Percentiles rank a stretch among this genome's conserved stretches.
phyloP scores from a whole-genome alignment of 2,888 invertebrate species.

The Athalia cordata region DNA sequence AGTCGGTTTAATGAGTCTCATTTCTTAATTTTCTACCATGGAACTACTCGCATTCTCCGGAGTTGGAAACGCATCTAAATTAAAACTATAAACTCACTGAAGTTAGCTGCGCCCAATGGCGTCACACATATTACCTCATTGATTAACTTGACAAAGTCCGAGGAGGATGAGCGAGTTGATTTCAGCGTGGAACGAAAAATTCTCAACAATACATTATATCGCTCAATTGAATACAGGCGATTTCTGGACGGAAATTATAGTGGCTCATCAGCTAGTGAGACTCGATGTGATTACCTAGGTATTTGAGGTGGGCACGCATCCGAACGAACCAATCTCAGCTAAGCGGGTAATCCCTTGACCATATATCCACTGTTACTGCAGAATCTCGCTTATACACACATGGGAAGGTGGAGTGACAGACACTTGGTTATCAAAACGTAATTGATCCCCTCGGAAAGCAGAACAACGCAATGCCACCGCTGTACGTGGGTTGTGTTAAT shows the following conservation, averaged over 20 bases:
- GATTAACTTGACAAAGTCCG: neutral
- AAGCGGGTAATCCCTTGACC: constrained; percentile 20
- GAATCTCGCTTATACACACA: constrained; percentile 2
- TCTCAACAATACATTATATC: neutral
- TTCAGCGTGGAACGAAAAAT: neutral
- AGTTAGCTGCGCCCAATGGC: neutral
- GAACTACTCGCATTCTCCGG: constrained; percentile 15
- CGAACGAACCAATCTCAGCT: constrained; percentile 29
- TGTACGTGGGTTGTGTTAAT: neutral
- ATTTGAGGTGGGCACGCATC: constrained; percentile 16
- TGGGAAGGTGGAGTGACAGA: constrained; percentile 28
- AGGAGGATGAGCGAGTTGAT: neutral
- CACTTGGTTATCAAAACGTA: constrained; percentile 23
- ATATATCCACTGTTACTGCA: neutral
- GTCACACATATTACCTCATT: neutral
- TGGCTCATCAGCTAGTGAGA: constrained; percentile 20
- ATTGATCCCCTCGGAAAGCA: neutral
- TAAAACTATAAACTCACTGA: constrained; percentile 18
- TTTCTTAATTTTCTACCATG: constrained; percentile 24
- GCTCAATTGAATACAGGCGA: neutral
- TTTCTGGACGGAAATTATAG: neutral
- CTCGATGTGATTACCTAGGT: constrained; percentile 26
- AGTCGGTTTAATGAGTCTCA: constrained; percentile 21
- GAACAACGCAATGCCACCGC: constrained; percentile 4
- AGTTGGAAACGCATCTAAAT: constrained; percentile 22